phyloP scores from a whole-genome alignment of 2,113 vertebrate species.

The Poeciliopsis occidentalis region DNA sequence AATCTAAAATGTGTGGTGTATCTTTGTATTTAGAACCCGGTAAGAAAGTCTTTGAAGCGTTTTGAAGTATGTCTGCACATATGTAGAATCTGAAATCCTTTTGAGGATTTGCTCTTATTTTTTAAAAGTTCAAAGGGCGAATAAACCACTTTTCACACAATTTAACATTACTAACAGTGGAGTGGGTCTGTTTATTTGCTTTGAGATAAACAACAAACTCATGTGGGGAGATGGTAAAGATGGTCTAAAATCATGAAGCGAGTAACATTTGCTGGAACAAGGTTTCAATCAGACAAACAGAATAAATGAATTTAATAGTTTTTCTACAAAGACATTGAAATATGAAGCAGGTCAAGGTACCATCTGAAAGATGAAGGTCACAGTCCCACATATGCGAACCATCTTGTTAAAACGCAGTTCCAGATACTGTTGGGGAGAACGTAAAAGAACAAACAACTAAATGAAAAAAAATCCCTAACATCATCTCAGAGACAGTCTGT shows the following conservation, averaged over 20 bases:
- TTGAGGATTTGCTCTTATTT: neutral
- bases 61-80: too few relatives aligned
- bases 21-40: too few relatives aligned
- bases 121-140: neutral
- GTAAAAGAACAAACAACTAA: conserved; percentile 6
- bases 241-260: neutral
- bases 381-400: conserved; percentile 87
- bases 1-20: too few relatives aligned
- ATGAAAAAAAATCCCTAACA: conserved; percentile 22
- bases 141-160: neutral
- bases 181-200: neutral
- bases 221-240: neutral
- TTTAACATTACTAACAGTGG: neutral
- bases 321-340: neutral
- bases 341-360: conserved; percentile 71
- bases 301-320: neutral
- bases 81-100: too few relatives aligned
- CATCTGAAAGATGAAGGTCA: conserved; percentile 99
- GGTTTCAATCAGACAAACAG: neutral
- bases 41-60: too few relatives aligned
- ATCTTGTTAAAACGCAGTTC: conserved; percentile 96
- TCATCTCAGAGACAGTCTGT: conserved; percentile 51
- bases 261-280: neutral
- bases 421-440: conserved; percentile 84
- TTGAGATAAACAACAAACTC: neutral